These are phyloP conservation scores for Noctua janthina DNA, from an alignment of 2,888 invertebrate species.

Conservation along the genomic window DNA sequence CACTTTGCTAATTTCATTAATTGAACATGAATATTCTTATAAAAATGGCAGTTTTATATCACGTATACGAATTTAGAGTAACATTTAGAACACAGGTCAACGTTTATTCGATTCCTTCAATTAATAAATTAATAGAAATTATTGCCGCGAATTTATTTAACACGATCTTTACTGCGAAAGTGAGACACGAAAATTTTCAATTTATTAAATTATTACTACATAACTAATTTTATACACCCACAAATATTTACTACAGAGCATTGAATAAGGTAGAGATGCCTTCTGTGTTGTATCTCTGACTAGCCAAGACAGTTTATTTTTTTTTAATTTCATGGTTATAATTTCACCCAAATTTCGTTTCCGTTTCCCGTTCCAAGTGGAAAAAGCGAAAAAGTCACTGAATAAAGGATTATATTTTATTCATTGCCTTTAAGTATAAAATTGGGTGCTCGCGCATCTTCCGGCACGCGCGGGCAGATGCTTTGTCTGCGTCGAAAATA, in stretches of 20 bases:
- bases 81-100: slow-evolving; percentile 78
- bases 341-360: not conserved
- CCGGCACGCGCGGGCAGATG: not conserved
- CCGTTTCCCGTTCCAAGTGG: not conserved
- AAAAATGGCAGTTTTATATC: slow-evolving; percentile 88
- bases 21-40: slow-evolving; percentile 77
- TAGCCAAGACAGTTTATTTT: not conserved
- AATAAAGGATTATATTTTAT: not conserved
- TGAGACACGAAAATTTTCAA: slow-evolving; percentile 53
- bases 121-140: slow-evolving; percentile 74
- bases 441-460: not conserved
- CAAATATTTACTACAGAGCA: slow-evolving; percentile 11
- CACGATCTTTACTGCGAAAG: slow-evolving; percentile 45
- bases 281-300: not conserved
- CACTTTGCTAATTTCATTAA: slow-evolving; percentile 71
- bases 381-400: not conserved
- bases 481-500: not conserved
- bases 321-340: not conserved
- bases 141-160: slow-evolving; percentile 80
- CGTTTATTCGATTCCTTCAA: slow-evolving; percentile 68
- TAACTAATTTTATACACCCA: slow-evolving; percentile 34
- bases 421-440: not conserved
- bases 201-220: slow-evolving; percentile 21
- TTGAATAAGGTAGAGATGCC: not conserved
- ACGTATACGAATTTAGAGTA: slow-evolving; percentile 84